A percentile compares a stretch with the other conserved stretches of the same genome.
phyloP scores from a whole-genome alignment of 2,888 invertebrate species.

The Falcaria lacertinaria region DNA sequence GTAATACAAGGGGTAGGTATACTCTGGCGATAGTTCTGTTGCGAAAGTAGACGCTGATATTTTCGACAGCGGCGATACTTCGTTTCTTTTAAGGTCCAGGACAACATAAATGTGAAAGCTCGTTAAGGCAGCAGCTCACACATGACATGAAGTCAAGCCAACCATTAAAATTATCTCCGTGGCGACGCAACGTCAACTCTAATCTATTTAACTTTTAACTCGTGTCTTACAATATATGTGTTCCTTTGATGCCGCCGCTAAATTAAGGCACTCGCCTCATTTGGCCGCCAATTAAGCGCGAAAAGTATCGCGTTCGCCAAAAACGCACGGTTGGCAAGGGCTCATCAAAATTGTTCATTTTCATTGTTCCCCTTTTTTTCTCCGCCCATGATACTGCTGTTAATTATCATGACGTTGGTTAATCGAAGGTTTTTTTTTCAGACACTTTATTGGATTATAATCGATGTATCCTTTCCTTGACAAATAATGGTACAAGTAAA shows the following conservation, averaged over 20 bases:
- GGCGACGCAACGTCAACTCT: slow-evolving; percentile 54
- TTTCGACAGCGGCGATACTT: no score
- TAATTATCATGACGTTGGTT: slow-evolving; percentile 9
- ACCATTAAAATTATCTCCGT: slow-evolving; percentile 64
- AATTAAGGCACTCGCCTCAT: slow-evolving; percentile 61
- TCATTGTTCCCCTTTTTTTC: slow-evolving; percentile 52
- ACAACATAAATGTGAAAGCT: slow-evolving; percentile 43
- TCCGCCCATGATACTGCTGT: slow-evolving; percentile 43
- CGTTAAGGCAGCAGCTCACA: slow-evolving; percentile 38
- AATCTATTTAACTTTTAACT: slow-evolving; percentile 50
- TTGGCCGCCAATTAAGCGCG: slow-evolving; percentile 70
- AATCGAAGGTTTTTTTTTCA: background rate
- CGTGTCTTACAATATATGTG: slow-evolving; percentile 43
- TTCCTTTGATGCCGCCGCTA: slow-evolving; percentile 67
- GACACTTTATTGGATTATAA: background rate
- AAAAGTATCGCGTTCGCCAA: slow-evolving; percentile 57
- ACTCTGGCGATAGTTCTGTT: no score
- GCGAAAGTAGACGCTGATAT: no score
- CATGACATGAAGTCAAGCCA: slow-evolving; percentile 44
- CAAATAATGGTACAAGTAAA: background rate
- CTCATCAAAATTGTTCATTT: slow-evolving; percentile 69
- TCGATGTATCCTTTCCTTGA: background rate
- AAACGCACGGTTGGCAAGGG: slow-evolving; percentile 42
- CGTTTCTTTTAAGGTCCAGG: slow-evolving; percentile 13
- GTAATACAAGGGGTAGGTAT: no score